Base-by-base conservation (phyloP, 2,797 vertebrate species). In the Protosalanx chinensis region DNA sequence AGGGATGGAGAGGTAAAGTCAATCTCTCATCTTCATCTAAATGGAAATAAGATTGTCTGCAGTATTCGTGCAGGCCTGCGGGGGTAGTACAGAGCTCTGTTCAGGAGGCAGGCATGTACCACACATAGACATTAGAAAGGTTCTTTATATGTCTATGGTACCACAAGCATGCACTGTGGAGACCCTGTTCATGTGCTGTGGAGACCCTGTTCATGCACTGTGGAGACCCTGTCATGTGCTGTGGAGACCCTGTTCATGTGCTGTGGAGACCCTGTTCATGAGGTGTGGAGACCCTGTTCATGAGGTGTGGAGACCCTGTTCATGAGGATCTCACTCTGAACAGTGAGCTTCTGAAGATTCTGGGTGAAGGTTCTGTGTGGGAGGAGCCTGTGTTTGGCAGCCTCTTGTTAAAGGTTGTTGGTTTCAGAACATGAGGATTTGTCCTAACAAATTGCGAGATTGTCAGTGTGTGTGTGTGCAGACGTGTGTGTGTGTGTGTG, bases 401-500 rank as follows among this genome's bases (percentile, higher is more conserved):
- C 51, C 16, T 56, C 51, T n/a, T 56, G 18, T 56, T 56, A n/a
- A 56, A n/a, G 16, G 51, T 8, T 56, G 51, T 56, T 6, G 1
- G 51, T 56, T 56, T 56, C 6, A 56, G 18, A 15, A 56, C 51
- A n/a, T 56, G 51, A n/a, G 51, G 4, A n/a, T 56, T 16, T 53
- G 51, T 4, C 51, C 6, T 15, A 53, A 53, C 13, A 3, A 18
- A 53, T 53, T 53, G 5, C 18, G 51, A 53, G 13, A 53, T 53
- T 69, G 53, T 75, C 57, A 72, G 46, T 60, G 32, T 32, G 4
- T 37, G 53, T 41, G 23, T 33, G 18, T 27, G 56, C 27, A 56
- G 15, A 62, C 66, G 60, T 37, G 69, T 53, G 71, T 76, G 64
- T 67, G 65, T 20, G 46, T 67, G 65, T 66, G 59, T 61, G n/a